phyloP scores from a whole-genome alignment of 2,113 vertebrate species.

The Stegostoma tigrinum region DNA sequence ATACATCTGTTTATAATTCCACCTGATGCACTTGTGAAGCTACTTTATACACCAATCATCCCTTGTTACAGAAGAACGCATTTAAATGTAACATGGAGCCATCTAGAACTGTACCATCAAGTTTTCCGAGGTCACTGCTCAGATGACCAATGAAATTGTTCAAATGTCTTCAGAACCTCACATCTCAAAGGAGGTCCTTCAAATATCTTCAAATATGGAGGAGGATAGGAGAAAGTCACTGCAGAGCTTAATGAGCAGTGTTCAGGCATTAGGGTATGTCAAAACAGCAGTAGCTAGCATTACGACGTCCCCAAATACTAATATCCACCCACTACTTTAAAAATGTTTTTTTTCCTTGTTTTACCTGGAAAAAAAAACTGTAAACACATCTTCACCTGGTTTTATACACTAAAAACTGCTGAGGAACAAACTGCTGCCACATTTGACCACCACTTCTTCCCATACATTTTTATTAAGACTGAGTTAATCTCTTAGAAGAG shows the following conservation, averaged over 20 bases:
- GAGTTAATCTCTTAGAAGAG: neutral
- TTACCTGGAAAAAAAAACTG: neutral
- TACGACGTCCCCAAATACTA: neutral
- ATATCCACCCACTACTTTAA: neutral
- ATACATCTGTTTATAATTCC: neutral
- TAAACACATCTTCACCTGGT: neutral
- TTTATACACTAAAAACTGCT: neutral
- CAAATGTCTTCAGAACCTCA: neutral
- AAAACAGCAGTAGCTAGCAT: neutral
- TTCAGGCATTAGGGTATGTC: neutral
- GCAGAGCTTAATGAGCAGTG: neutral
- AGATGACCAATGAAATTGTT: neutral
- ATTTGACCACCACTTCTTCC: neutral
- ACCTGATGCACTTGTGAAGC: neutral
- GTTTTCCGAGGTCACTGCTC: neutral
- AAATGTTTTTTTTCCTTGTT: neutral
- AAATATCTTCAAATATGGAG: neutral
- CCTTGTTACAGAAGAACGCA: neutral
- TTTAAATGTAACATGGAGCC: neutral
- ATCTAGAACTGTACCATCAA: neutral
- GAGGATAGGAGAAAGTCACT: neutral
- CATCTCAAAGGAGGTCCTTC: neutral
- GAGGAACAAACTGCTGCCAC: neutral
- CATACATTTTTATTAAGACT: neutral
- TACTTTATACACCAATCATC: neutral